Percentiles rank a stretch among this genome's conserved stretches.
phyloP scores from a whole-genome alignment of 1,140 invertebrate genomes.

The Lutraria rhynchaena region DNA sequence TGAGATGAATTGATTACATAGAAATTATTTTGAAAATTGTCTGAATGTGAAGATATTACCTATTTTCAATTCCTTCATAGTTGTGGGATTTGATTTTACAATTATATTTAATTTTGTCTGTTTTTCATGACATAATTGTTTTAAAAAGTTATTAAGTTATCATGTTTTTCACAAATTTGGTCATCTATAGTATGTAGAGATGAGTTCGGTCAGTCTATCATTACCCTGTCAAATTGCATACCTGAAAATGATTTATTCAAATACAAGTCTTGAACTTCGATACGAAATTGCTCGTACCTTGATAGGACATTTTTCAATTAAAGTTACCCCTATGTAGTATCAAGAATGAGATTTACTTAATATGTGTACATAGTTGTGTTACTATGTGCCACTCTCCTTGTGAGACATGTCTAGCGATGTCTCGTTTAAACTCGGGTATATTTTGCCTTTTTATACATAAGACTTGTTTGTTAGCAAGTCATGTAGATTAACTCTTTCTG shows the following conservation, averaged over 20 bases:
- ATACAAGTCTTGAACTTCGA: constrained; percentile 13
- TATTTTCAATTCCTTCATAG: too few relatives aligned
- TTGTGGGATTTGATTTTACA: too few relatives aligned
- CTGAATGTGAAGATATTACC: too few relatives aligned
- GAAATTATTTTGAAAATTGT: too few relatives aligned
- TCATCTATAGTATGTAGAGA: too few relatives aligned
- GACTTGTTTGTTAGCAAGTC: background rate
- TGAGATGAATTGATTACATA: too few relatives aligned
- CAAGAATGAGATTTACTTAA: constrained; percentile 56
- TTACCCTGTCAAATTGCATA: too few relatives aligned
- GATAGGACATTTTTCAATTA: constrained; percentile 52
- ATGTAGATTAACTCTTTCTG: constrained; percentile 44
- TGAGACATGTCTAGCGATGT: constrained; percentile 16
- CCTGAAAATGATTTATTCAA: background rate
- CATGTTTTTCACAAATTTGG: too few relatives aligned
- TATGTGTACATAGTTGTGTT: constrained; percentile 45
- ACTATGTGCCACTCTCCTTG: background rate
- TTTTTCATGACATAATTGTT: too few relatives aligned
- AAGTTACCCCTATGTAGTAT: constrained; percentile 10
- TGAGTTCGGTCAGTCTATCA: too few relatives aligned
- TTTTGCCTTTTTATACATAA: constrained; percentile 12
- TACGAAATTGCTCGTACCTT: background rate
- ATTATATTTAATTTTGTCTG: too few relatives aligned
- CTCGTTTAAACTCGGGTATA: background rate
- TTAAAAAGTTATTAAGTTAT: too few relatives aligned